phyloP scores from a whole-genome alignment of 1,140 invertebrate species.

The Calephelis nemesis region DNA sequence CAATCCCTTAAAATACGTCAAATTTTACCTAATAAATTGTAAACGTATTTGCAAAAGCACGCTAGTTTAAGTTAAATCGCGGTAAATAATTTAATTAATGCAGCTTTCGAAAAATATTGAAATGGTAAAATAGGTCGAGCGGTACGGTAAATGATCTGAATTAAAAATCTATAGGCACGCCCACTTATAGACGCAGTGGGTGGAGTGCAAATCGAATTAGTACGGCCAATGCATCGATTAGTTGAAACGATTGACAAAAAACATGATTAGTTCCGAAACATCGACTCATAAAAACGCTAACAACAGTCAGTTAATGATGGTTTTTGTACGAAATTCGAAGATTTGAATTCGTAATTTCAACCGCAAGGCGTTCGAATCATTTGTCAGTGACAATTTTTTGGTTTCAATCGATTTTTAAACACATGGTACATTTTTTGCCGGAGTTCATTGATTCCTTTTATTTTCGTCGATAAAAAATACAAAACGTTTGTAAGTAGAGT shows the following conservation, averaged over 20 bases:
- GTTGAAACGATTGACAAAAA: constrained; percentile 64
- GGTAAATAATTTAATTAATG: background rate
- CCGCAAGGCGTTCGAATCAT: constrained; percentile 74
- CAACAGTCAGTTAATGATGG: constrained; percentile 67
- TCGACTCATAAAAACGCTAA: constrained; percentile 71
- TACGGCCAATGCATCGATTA: constrained; percentile 69
- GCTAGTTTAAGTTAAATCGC: too few relatives aligned
- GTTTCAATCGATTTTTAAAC: constrained; percentile 74
- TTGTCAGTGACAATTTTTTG: constrained; percentile 78
- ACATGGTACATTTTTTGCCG: constrained; percentile 56
- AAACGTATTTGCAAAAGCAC: too few relatives aligned
- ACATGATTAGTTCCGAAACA: constrained; percentile 72
- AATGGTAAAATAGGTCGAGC: constrained; percentile 29
- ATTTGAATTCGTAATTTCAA: constrained; percentile 77
- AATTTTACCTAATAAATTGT: too few relatives aligned
- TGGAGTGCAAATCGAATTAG: constrained; percentile 73
- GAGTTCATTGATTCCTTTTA: constrained; percentile 11
- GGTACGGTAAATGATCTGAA: constrained; percentile 43
- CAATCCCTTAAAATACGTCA: too few relatives aligned
- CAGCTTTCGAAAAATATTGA: background rate
- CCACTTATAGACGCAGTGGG: constrained; percentile 62
- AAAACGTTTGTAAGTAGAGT: background rate
- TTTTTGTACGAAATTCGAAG: constrained; percentile 74
- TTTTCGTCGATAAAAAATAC: background rate
- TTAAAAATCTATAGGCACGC: constrained; percentile 66